Conservation (phyloP, 1,140 invertebrate genomes). For the Diplogasteroides magnus region DNA sequence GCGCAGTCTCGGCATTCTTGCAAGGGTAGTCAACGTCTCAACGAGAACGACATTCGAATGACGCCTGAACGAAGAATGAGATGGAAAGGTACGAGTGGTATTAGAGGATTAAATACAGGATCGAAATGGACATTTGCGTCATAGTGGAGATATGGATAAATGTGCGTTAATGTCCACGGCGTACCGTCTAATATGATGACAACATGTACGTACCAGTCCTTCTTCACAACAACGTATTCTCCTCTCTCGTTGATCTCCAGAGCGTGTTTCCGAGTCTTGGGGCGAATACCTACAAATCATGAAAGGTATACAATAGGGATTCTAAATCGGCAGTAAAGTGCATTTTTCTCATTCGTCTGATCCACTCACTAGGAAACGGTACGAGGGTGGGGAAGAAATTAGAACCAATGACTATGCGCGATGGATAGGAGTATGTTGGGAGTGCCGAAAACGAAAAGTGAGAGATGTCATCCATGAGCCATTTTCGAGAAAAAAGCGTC, state of each 20-base stretch:
- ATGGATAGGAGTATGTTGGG: too few species aligned
- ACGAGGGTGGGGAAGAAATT: too few species aligned
- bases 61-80: constrained; percentile 3
- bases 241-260: not conserved
- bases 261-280: not conserved
- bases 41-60: constrained; percentile 12
- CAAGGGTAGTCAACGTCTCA: constrained; percentile 20
- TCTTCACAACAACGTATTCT: not conserved
- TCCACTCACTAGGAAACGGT: too few species aligned
- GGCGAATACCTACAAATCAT: not conserved
- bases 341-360: too few species aligned
- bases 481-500: too few species aligned
- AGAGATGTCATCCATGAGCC: too few species aligned
- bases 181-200: too few species aligned
- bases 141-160: not conserved
- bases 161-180: too few species aligned
- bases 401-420: too few species aligned
- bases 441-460: too few species aligned
- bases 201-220: not conserved
- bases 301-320: not conserved
- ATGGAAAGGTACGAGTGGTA: constrained; percentile 1
- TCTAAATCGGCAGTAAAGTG: too few species aligned
- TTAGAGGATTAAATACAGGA: not conserved
- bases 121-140: constrained; percentile 7
- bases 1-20: constrained; percentile 17